A percentile compares a stretch with the other conserved stretches of the same genome.
phyloP scores from a whole-genome alignment of 2,888 invertebrate genomes.

The Thereva unica region DNA sequence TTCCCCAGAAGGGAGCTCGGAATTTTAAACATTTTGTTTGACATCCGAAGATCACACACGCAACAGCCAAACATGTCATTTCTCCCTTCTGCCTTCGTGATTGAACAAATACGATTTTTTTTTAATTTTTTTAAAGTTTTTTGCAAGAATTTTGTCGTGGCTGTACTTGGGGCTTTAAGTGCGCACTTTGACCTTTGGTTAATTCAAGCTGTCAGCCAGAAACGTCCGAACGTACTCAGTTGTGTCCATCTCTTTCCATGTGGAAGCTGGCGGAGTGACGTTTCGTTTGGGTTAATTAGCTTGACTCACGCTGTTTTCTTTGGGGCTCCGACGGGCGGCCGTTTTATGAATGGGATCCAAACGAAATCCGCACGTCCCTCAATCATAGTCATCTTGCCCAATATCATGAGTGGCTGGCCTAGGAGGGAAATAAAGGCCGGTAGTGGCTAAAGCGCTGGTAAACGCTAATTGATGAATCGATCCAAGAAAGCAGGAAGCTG shows the following conservation, averaged over 20 bases:
- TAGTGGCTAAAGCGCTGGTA: too few species aligned
- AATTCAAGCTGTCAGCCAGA: slow-evolving; percentile 22
- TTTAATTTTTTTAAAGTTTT: too few species aligned
- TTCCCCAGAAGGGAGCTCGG: not conserved
- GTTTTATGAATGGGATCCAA: slow-evolving; percentile 15
- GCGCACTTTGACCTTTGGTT: slow-evolving; percentile 2
- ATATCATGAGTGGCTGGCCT: too few species aligned
- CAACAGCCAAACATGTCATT: slow-evolving; percentile 28
- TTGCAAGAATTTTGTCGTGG: not conserved
- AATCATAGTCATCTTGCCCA: too few species aligned
- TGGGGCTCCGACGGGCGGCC: slow-evolving; percentile 27
- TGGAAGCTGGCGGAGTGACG: slow-evolving; percentile 31
- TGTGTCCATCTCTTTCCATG: slow-evolving; percentile 6
- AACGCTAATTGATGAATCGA: too few species aligned
- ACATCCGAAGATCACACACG: slow-evolving; percentile 32
- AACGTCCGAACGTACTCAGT: slow-evolving; percentile 23
- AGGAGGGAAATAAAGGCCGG: too few species aligned
- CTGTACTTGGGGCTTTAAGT: not conserved
- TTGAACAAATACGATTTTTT: too few species aligned
- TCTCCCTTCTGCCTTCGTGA: not conserved
- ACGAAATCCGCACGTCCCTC: too few species aligned
- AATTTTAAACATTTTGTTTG: slow-evolving; percentile 28
- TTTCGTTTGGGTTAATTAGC: slow-evolving; percentile 36
- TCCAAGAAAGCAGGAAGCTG: too few species aligned
- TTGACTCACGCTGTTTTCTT: slow-evolving; percentile 36